Evolutionary conservation across 2,113 vertebrate genomes (phyloP), one percentile per base, ranked within the genome.

Genomic region (Carlito syrichta): DNA sequence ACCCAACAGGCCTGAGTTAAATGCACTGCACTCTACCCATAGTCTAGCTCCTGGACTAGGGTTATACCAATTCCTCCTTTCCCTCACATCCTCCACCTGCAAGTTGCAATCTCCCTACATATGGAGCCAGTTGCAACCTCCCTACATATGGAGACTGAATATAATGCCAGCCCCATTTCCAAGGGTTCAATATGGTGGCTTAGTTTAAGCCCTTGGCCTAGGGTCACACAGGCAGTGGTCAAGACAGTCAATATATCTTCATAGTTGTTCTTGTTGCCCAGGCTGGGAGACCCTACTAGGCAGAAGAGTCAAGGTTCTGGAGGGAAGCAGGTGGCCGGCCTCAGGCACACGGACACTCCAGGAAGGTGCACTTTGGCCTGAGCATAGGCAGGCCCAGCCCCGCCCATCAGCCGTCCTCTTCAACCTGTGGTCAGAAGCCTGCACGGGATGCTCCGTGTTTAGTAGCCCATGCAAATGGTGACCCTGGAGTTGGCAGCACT

Each of bases 121-220:
- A n/a, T n/a, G n/a, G n/a, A n/a, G n/a, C n/a, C n/a, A n/a, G n/a
- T n/a, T n/a, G n/a, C n/a, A n/a, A n/a, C n/a, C n/a, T n/a, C n/a
- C n/a, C n/a, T n/a, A n/a, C n/a, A n/a, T n/a, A n/a, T 81, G 56
- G 27, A 73, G 52, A 10, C 30, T 19, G 30, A 23, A 3, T 58
- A 8, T 27, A 27, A n/a, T 8, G 40, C 45, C 54, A 82, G 58
- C 25, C 10, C 13, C 2, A 11, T 30, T 45, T 10, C 71, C 40
- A 71, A 52, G 32, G 27, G 23, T 40, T 48, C 27, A 25, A 8
- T 12, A 4, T 17, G 22, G 32, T 0, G 1, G 30, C 5, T 52
- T 25, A 14, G 45, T 4, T 9, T 4, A 27, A 22, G 20, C 20
- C 6, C 48, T 25, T 3, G 12, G 52, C 32, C 40, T 13, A 12